Base-by-base conservation (phyloP, 2,888 invertebrate species). In the Hydriomena furcata region DNA sequence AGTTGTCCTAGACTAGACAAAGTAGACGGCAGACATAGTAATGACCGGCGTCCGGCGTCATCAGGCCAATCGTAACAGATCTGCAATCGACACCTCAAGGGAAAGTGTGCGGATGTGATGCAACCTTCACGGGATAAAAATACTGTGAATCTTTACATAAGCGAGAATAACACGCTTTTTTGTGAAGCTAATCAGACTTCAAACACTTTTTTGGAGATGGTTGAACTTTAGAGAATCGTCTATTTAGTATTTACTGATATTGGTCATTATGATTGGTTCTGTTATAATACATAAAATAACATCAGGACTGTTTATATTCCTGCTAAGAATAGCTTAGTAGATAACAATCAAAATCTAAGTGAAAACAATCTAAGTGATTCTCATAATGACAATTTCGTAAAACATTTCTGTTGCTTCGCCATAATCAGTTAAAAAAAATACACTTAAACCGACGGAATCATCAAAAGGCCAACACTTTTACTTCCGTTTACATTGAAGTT, bases 71-170 rank as follows among this genome's bases (percentile, higher is more conserved):
- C 42, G 55, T 52, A 55, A 60, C 54, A 57, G 58, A 66, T 60
- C 60, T 65, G 62, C 62, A 65, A 66, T 44, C 58, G 56, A 48
- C 49, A 53, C 43, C 54, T 60, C 58, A 62, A 52, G 66, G 61
- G 66, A 71, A 73, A 71, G 70, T 56, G 17, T 17, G 40, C 53
- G 36, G 44, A 54, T 46, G 8, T 53, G 47, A 63, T 63, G 41
- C 61, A 42, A 68, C 61, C 44, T 43, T 52, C 40, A 32, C 50
- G 25, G 35, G 32, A 46, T 46, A 37, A 44, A 37, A 48, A 46
- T 36, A 46, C 35, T 38, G 44, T 35, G 13, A 28, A 21, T 17
- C 10, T 36, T 36, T 30, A 27, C 12, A 24, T 24, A 31, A 48
- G 17, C 36, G 20, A 42, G 36, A 31, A 31, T 31, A 42, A 25